Evolutionary conservation across 2,113 vertebrate genomes (phyloP).

Genomic region (Greenwoodochromis staneri): DNA sequence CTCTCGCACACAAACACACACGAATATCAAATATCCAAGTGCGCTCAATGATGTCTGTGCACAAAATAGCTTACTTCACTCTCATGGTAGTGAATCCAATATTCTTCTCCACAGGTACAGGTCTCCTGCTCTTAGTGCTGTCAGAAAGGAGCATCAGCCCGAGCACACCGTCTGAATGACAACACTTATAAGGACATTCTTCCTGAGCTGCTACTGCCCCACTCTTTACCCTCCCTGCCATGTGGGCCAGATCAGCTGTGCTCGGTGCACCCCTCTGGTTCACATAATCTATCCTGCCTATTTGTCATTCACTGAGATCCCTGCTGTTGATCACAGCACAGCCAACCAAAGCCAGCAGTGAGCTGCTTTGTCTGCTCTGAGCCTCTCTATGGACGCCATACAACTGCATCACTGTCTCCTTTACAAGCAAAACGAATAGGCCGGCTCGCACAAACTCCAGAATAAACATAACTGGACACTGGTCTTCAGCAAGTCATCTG

Average conservation of each 20-base stretch:
- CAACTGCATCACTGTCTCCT: background rate
- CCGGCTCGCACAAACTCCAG: background rate
- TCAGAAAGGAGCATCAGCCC: constrained; percentile 28
- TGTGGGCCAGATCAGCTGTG: constrained; percentile 14
- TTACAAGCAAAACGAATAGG: background rate
- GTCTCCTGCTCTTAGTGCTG: constrained; percentile 19
- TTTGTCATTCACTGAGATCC: constrained; percentile 38
- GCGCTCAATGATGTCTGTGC: background rate
- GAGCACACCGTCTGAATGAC: background rate
- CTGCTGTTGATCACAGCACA: constrained; percentile 43
- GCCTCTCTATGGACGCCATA: background rate
- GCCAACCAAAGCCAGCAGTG: constrained; percentile 4
- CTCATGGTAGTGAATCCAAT: constrained; percentile 42
- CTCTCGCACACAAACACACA: background rate
- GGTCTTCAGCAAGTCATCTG: background rate
- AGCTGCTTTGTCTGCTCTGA: background rate
- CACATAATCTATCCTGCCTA: constrained; percentile 40
- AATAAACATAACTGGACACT: background rate
- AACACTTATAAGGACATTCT: constrained; percentile 15
- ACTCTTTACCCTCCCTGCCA: constrained; percentile 26
- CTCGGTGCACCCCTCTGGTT: constrained; percentile 27
- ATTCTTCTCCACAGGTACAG: constrained; percentile 18
- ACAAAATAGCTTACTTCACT: constrained; percentile 58
- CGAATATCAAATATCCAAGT: background rate
- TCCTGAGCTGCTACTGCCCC: background rate